phyloP scores from a whole-genome alignment of 2,113 vertebrate species.

The Mixornis gularis region DNA sequence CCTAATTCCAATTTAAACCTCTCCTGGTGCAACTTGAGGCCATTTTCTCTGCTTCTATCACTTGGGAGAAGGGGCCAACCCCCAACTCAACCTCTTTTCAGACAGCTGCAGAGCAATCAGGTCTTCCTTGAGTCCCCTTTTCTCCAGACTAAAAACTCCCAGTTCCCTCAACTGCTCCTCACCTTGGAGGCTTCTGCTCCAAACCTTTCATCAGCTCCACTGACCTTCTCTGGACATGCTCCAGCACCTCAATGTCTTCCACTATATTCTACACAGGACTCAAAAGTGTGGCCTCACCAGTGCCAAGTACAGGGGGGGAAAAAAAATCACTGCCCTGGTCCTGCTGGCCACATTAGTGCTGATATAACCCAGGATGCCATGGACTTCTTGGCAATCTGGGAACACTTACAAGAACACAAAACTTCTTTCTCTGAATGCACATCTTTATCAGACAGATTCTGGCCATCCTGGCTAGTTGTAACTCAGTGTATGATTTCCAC shows the following conservation, averaged over 20 bases:
- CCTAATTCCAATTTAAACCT: background rate
- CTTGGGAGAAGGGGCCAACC: background rate
- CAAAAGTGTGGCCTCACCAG: background rate
- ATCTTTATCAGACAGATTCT: background rate
- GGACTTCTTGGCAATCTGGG: background rate
- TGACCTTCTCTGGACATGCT: background rate
- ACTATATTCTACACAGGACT: background rate
- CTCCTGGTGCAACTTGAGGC: background rate
- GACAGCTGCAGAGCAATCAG: background rate
- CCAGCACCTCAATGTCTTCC: background rate
- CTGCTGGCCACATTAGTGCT: background rate
- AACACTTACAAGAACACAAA: background rate
- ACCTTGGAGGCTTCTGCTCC: background rate
- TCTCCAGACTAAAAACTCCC: background rate
- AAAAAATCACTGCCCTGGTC: background rate
- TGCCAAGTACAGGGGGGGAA: background rate
- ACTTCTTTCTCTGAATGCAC: background rate
- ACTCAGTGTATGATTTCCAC: fast-evolving
- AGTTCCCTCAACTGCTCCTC: background rate
- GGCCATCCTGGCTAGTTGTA: background rate
- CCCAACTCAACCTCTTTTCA: background rate
- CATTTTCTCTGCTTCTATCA: background rate
- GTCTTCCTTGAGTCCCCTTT: background rate
- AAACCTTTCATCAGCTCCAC: background rate
- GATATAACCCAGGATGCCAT: background rate